phyloP scores from a whole-genome alignment of 2,113 vertebrate genomes.

The Gambusia holbrooki region DNA sequence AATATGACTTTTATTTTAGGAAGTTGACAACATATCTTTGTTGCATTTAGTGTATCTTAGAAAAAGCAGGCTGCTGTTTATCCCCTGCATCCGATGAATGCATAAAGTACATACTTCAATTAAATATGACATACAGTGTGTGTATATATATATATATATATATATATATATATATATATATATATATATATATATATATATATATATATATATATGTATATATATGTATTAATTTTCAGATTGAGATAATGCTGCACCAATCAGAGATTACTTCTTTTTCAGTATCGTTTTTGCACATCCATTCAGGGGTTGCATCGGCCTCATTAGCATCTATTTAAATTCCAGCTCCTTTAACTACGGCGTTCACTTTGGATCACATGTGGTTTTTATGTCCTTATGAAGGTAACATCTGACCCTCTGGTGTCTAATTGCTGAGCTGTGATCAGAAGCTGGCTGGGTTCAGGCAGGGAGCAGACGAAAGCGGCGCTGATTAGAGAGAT shows the following conservation, averaged over 20 bases:
- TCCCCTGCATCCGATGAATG: too few relatives aligned
- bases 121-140: too few relatives aligned
- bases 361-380: background rate
- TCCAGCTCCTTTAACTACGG: background rate
- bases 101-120: too few relatives aligned
- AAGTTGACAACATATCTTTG: too few relatives aligned
- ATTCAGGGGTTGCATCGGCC: background rate
- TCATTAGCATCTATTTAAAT: conserved; percentile 12
- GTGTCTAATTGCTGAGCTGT: conserved; percentile 2
- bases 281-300: background rate
- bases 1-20: too few relatives aligned
- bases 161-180: too few relatives aligned
- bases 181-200: too few relatives aligned
- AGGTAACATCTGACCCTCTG: conserved; percentile 6
- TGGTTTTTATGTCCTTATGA: background rate
- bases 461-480: conserved; percentile 11
- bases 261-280: background rate
- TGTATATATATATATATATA: too few relatives aligned
- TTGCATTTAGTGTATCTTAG: too few relatives aligned
- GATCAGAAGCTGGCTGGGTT: background rate
- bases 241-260: background rate
- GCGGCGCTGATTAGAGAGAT: background rate
- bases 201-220: too few relatives aligned
- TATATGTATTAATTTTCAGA: too few relatives aligned
- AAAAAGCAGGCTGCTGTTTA: too few relatives aligned